Conservation (phyloP, 2,797 vertebrate species). For the Pseudochirops corinnae region DNA sequence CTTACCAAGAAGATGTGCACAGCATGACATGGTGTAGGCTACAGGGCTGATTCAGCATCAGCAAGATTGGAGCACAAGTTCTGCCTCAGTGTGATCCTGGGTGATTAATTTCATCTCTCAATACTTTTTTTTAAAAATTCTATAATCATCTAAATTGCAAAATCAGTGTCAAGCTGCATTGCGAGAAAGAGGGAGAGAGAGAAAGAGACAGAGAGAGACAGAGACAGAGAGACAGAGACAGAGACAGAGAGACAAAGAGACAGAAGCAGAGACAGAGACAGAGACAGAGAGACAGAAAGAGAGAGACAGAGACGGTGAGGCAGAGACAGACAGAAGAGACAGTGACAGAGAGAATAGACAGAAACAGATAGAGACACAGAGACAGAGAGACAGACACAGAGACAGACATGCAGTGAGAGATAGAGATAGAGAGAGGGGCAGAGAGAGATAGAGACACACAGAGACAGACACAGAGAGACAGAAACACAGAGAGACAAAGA, state of each 20-base stretch:
- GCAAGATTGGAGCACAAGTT: not conserved
- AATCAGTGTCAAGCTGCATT: not conserved
- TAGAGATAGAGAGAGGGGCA: not conserved
- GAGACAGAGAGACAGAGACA: too few species aligned
- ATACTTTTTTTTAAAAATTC: not conserved
- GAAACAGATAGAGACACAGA: too few species aligned
- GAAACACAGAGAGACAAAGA: not conserved
- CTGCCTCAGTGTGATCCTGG: not conserved
- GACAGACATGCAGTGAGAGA: too few species aligned
- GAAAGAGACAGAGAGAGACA: not conserved
- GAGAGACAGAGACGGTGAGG: too few species aligned
- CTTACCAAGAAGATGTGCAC: not conserved
- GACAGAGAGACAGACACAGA: too few species aligned
- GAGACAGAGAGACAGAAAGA: too few species aligned
- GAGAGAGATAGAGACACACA: not conserved
- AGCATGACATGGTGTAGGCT: not conserved
- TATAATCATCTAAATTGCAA: not conserved
- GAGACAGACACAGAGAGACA: accelerated
- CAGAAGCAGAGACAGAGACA: too few species aligned
- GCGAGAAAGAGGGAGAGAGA: accelerated
- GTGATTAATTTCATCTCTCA: not conserved
- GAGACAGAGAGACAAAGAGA: not conserved
- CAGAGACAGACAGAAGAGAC: not conserved
- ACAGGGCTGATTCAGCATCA: not conserved
- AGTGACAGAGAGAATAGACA: not conserved